Evolutionary conservation across 2,113 vertebrate species (phyloP).

Genomic region (Mus spicilegus): DNA sequence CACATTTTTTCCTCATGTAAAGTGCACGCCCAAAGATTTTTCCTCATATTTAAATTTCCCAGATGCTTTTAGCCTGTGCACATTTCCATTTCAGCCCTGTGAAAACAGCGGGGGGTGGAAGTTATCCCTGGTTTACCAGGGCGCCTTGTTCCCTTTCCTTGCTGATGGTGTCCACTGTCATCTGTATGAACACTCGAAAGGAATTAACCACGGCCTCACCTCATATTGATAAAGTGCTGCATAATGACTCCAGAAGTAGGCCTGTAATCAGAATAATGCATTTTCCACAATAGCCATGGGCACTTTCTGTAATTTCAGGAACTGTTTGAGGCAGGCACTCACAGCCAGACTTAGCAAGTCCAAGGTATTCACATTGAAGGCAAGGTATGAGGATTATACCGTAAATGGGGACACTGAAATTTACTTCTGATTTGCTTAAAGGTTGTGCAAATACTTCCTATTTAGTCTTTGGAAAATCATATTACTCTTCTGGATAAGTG

Average conservation of each 20-base stretch:
- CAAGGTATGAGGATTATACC: neutral
- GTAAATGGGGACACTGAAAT: slow-evolving; percentile 9
- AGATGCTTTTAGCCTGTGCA: slow-evolving; percentile 31
- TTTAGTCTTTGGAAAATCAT: neutral
- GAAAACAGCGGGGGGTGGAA: neutral
- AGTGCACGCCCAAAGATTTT: neutral
- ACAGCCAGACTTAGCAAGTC: neutral
- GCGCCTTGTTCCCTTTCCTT: slow-evolving; percentile 25
- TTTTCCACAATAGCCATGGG: slow-evolving; percentile 47
- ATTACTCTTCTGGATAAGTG: neutral
- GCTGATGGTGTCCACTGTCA: neutral
- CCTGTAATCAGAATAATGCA: slow-evolving; percentile 67
- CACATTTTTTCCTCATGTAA: slow-evolving; percentile 46
- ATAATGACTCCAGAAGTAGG: slow-evolving; percentile 5
- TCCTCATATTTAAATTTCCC: slow-evolving; percentile 27
- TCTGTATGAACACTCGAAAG: slow-evolving; percentile 55
- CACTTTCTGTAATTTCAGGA: slow-evolving; percentile 59
- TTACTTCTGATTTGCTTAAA: slow-evolving; percentile 56
- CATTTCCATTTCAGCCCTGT: slow-evolving; percentile 54
- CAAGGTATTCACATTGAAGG: neutral
- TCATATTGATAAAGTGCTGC: slow-evolving; percentile 37
- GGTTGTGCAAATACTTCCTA: neutral
- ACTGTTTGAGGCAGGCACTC: slow-evolving; percentile 31
- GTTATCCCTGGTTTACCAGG: slow-evolving; percentile 35
- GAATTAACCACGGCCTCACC: slow-evolving; percentile 68